Conservation (phyloP, 2,797 vertebrate genomes). For the Gymnopithys bicolor region DNA sequence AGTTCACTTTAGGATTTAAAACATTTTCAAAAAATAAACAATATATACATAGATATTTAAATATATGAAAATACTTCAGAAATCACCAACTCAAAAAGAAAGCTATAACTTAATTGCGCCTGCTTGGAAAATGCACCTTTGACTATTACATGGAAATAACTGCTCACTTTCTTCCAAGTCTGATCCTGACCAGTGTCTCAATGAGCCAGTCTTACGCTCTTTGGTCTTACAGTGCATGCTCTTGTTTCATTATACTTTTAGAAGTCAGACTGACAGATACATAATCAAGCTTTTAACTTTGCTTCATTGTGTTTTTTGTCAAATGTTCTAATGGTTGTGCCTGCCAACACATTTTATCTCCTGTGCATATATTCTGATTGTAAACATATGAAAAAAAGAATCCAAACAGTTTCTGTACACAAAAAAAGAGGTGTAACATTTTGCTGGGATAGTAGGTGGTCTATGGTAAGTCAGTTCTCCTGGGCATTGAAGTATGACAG, state of each 20-base stretch:
- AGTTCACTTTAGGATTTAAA: background rate
- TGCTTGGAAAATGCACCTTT: background rate
- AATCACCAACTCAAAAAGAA: background rate
- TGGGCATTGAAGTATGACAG: background rate
- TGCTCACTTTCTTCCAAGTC: background rate
- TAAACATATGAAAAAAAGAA: background rate
- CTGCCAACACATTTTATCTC: background rate
- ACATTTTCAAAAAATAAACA: background rate
- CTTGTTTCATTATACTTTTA: background rate
- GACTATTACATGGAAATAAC: background rate
- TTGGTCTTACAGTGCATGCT: background rate
- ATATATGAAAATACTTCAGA: background rate
- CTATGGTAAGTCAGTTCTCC: background rate
- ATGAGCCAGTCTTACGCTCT: background rate
- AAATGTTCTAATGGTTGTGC: background rate
- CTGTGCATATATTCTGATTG: background rate
- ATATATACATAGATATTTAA: background rate
- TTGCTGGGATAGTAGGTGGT: background rate
- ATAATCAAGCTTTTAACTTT: slow-evolving; percentile 8
- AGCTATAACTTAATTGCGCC: background rate
- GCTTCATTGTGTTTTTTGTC: background rate
- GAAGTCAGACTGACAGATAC: background rate
- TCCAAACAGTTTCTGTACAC: background rate
- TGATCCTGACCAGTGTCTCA: background rate
- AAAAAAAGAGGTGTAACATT: background rate